Evolutionary conservation across 2,888 invertebrate genomes (phyloP).

Genomic region (Hetaerina titia): DNA sequence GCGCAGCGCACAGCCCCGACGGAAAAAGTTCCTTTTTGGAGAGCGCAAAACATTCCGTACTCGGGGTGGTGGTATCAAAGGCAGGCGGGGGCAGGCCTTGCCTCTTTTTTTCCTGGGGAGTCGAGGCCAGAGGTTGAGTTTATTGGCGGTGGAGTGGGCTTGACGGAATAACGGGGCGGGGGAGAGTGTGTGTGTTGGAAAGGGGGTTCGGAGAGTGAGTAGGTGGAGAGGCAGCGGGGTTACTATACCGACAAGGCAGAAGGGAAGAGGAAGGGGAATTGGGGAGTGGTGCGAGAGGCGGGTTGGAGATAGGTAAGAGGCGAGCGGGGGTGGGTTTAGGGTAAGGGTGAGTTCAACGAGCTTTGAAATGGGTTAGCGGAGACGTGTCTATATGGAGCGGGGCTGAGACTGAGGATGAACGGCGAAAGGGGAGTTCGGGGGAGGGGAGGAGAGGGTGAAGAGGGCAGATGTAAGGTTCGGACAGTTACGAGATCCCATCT

Average conservation of each 20-base stretch:
- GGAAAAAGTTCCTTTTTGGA: slow-evolving; percentile 24
- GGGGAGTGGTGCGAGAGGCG: neutral
- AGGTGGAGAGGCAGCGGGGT: neutral
- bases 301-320: neutral
- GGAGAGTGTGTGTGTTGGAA: neutral
- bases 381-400: slow-evolving; percentile 46
- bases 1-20: neutral
- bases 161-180: neutral
- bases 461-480: slow-evolving; percentile 65
- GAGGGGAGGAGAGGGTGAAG: neutral
- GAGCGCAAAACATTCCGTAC: slow-evolving; percentile 47
- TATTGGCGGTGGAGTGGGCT: slow-evolving; percentile 38
- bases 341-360: neutral
- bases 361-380: slow-evolving; percentile 66
- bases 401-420: slow-evolving; percentile 19
- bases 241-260: neutral
- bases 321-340: neutral
- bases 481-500: slow-evolving; percentile 67
- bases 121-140: slow-evolving; percentile 46
- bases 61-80: neutral
- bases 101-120: neutral
- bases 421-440: neutral
- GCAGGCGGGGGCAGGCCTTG: neutral
- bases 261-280: neutral
- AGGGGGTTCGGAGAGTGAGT: neutral